Base-by-base conservation (phyloP, 2,797 vertebrate species). In the Diceros bicornis region DNA sequence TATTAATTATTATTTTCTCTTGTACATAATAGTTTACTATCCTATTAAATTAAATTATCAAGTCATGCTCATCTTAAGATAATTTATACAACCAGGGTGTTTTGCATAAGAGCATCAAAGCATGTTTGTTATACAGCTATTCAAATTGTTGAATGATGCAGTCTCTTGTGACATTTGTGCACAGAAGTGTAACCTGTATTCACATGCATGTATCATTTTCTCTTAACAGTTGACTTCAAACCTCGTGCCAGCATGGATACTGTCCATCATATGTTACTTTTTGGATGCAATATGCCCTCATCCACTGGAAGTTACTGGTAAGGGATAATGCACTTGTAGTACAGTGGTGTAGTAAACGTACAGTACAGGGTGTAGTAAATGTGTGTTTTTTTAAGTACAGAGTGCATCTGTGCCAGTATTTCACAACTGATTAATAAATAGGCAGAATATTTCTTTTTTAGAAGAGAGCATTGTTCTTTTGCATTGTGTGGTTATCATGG, bases 201-300 rank as follows among this genome's bases (percentile, higher is more conserved):
- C 74, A 93, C 20, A 59, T 71, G 96, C 1, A 41, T 96, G 79
- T 97, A 23, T 96, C 1, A 12, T 98, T 98, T 95, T 96, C 90
- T 97, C 98, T 97, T 97, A 34, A 96, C 99, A 99, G 99, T 99
- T 99, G 99, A 99, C 99, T 99, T 99, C 98, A 99, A 99, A 88
- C 99, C 99, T 98, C 99, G 98, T 96, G 99, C 99, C 98, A 99
- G 98, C 95, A 99, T 99, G 99, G 99, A 99, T 94, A 99, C 99
- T 34, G 99, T 99, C 89, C 99, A 99, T 97, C 99, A 99, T 97
- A 99, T 99, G 99, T 98, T 99, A 55, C 99, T 99, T 55, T 99
- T 99, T 66, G 99, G 99, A 98, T 99, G 99, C 98, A 99, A 99
- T 97, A 99, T 98, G 79, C 99, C 99, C 2, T 99, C 98, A 18